Percentiles rank a stretch among this genome's conserved stretches.
phyloP scores from a whole-genome alignment of 37 sponge, comb jelly and placozoan species.

The Mnemiopsis leidyi region DNA sequence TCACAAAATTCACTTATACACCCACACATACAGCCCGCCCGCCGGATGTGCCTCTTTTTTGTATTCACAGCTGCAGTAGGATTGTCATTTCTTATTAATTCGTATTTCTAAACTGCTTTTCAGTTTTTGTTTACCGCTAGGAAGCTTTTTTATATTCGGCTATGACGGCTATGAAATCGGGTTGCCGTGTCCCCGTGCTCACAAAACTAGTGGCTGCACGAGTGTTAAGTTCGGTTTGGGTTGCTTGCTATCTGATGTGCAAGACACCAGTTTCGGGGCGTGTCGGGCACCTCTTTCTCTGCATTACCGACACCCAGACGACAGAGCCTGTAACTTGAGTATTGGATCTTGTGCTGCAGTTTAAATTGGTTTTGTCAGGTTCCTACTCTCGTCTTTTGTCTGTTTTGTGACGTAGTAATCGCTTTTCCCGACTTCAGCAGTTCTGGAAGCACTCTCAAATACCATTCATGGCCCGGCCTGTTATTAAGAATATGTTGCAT shows the following conservation, averaged over 20 bases:
- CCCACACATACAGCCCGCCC: neutral
- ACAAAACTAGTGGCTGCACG: neutral
- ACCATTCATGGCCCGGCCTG: no score
- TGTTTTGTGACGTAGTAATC: neutral
- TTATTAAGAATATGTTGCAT: no score
- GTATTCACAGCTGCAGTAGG: neutral
- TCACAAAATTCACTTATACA: neutral
- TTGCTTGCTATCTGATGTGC: neutral
- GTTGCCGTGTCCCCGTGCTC: neutral
- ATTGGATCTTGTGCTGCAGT: neutral
- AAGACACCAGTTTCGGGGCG: neutral
- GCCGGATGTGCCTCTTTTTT: neutral
- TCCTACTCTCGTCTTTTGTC: neutral
- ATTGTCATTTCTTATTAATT: neutral
- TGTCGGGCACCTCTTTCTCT: neutral
- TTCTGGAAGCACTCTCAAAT: no score
- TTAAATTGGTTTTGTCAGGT: neutral
- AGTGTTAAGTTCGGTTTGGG: neutral
- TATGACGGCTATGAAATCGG: neutral
- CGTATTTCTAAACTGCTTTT: neutral
- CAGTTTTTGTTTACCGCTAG: neutral
- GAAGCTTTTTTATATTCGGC: neutral
- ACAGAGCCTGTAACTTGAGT: neutral
- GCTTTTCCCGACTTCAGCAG: neutral
- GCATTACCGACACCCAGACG: neutral